Conservation (phyloP, 2,888 invertebrate species). For the Harmothoe impar region DNA sequence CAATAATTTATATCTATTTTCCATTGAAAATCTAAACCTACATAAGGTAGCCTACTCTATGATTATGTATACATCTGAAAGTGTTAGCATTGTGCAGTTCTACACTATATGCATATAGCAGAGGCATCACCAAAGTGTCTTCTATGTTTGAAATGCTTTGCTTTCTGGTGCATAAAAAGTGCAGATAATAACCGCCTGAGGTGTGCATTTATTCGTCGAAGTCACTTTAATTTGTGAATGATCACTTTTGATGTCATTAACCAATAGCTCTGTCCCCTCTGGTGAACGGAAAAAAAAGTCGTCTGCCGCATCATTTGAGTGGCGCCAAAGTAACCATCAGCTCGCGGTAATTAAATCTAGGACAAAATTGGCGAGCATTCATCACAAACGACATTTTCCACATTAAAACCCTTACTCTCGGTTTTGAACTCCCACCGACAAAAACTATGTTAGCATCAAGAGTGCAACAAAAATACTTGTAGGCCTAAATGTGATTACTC, state of each 20-base stretch:
- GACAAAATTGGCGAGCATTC: conserved; percentile 46
- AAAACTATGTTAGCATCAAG: background rate
- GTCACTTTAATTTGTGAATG: conserved; percentile 55
- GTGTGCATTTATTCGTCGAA: conserved; percentile 55
- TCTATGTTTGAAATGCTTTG: conserved; percentile 41
- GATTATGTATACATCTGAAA: too few species aligned
- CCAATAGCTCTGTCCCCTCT: conserved; percentile 47
- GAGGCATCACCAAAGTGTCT: background rate
- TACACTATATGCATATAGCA: too few species aligned
- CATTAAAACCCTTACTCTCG: conserved; percentile 43
- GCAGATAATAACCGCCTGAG: conserved; percentile 32
- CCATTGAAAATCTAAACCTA: too few species aligned
- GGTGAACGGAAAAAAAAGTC: conserved; percentile 38
- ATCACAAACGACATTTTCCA: conserved; percentile 56
- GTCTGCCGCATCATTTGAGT: conserved; percentile 46
- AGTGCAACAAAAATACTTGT: background rate
- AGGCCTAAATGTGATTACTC: background rate
- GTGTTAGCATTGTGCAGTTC: too few species aligned
- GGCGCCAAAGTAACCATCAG: conserved; percentile 59
- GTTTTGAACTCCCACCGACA: background rate
- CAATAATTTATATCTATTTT: too few species aligned
- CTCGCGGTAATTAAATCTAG: conserved; percentile 59
- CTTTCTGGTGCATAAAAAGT: conserved; percentile 26
- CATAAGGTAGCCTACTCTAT: too few species aligned
- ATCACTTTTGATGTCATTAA: conserved; percentile 57